Base-by-base conservation (phyloP, 2,797 vertebrate species). In the Arrhamphus sclerolepis region DNA sequence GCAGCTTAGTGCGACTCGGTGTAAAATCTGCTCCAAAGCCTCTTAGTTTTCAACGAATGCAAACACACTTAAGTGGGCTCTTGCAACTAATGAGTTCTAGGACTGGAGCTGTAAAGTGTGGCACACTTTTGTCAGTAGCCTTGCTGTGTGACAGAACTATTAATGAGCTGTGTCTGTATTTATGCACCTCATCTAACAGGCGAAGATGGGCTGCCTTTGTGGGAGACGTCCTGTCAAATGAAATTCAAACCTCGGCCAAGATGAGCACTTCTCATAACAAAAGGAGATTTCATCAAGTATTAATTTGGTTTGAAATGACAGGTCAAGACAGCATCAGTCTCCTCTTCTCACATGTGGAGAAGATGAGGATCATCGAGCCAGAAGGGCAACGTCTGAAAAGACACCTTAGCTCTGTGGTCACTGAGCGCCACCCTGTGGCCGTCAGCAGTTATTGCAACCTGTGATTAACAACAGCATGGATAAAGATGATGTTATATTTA, bases 91-190 rank as follows among this genome's bases (percentile, higher is more conserved):
- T 62, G 69, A 63, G 58, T 58, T 66, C 50, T 24, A 56, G 29
- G 57, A 57, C 55, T 66, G n/a, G 57, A 72, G 82, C 70, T 75
- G 56, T 76, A 70, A 82, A 85, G 83, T 76, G 70, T 84, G 80
- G 78, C 72, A 73, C 66, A 24, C 47, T 70, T 69, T 74, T 34
- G 48, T 82, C 70, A 38, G 50, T 67, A 70, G 71, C 73, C 73
- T 78, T 86, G 75, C 86, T 91, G 83, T 85, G 81, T 88, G 89
- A 91, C 90, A 89, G 84, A 81, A 82, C 89, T 89, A 89, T 91
- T 91, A 92, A 90, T 86, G 84, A 87, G 78, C 78, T 71, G 70
- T 75, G 80, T 86, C 86, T 86, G 82, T 88, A 86, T 89, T 92
- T 90, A 88, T 88, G 81, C 84, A 83, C 69, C 81, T 85, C 87